Conservation (phyloP, 2,888 invertebrate genomes). For the Plagodis pulveraria region DNA sequence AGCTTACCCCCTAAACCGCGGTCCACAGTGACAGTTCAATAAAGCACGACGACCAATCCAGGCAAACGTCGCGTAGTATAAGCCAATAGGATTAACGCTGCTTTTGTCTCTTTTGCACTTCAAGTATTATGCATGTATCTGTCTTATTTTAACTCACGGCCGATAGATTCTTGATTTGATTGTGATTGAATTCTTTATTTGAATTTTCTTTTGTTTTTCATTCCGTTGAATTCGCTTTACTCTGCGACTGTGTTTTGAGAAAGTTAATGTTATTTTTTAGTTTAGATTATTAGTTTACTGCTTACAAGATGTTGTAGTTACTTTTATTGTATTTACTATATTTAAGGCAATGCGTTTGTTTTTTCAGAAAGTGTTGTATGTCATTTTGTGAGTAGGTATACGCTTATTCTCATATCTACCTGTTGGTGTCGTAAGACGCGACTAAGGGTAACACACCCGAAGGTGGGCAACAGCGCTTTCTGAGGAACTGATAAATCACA, state of each 20-base stretch:
- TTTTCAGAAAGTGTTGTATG: too few relatives aligned
- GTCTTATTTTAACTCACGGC: conserved; percentile 66
- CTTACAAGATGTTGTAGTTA: background rate
- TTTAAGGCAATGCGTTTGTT: too few relatives aligned
- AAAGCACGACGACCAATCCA: conserved; percentile 82
- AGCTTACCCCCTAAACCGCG: conserved; percentile 79
- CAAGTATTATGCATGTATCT: conserved; percentile 33
- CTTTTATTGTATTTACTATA: background rate
- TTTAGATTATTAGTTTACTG: too few relatives aligned
- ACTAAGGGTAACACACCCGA: too few relatives aligned
- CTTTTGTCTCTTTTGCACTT: conserved; percentile 54
- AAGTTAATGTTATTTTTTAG: too few relatives aligned
- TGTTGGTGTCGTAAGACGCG: too few relatives aligned
- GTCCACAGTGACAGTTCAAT: conserved; percentile 84
- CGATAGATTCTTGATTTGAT: conserved; percentile 81
- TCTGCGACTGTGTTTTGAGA: conserved; percentile 1
- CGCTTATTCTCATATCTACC: too few relatives aligned
- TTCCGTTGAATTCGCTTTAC: conserved; percentile 56
- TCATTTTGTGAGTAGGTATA: too few relatives aligned
- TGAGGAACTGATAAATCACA: too few relatives aligned
- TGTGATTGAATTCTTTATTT: conserved; percentile 80
- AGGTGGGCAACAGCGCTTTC: too few relatives aligned
- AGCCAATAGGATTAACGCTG: conserved; percentile 84
- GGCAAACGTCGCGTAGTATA: conserved; percentile 83
- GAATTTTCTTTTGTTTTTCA: conserved; percentile 78